Base-by-base conservation (phyloP, 1,140 invertebrate species). In the Littorina saxatilis region DNA sequence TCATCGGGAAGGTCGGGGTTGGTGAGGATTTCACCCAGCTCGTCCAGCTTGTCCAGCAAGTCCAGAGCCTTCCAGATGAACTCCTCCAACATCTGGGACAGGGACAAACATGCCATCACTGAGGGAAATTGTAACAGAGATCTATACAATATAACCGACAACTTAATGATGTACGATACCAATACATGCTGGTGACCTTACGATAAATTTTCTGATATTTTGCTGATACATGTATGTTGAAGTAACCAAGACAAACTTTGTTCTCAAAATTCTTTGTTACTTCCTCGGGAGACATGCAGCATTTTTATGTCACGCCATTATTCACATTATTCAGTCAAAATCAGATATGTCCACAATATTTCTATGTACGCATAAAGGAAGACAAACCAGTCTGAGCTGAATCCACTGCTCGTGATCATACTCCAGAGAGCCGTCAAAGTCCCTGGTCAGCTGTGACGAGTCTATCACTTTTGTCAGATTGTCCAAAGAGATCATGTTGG, bases 341-440 rank as follows among this genome's bases (percentile, higher is more conserved):
- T n/a, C n/a, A n/a, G n/a, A n/a, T n/a, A n/a, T n/a, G n/a, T n/a
- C n/a, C n/a, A n/a, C n/a, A n/a, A n/a, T n/a, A n/a, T n/a, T n/a
- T n/a, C n/a, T n/a, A n/a, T n/a, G n/a, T n/a, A n/a, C n/a, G n/a
- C n/a, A n/a, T n/a, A n/a, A n/a, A n/a, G n/a, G n/a, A 58, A 23
- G 55, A 23, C 55, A 58, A 20, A 95, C 94, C 91, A 99, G 92
- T 93, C 98, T 94, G 40, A 97, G 95, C 88, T 99, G 97, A 85
- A 99, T 97, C 98, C 98, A 99, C 89, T 97, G 96, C 85, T 96
- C 95, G 93, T 99, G 98, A 92, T 99, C 97, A 93, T 99, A 99
- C 86, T 95, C 95, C 83, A 99, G 94, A 15, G 96, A 96, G 55
- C 98, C 98, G 88, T 99, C 98, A 91, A 99, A 95, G 92, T 99